Evolutionary conservation across 2,113 vertebrate genomes (phyloP).

Genomic region (Neolamprologus hecqui): DNA sequence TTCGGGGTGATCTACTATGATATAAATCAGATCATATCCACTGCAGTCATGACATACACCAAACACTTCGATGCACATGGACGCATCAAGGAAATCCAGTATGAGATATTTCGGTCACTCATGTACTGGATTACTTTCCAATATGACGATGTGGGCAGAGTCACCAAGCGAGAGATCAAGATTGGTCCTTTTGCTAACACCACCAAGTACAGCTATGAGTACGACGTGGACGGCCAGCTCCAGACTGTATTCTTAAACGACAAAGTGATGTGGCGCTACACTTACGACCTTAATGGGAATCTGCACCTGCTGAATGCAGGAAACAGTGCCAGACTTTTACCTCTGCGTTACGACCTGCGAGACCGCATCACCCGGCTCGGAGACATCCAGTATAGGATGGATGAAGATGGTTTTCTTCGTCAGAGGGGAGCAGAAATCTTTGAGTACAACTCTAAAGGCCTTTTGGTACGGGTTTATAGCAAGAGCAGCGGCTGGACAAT

Average conservation of each 20-base stretch:
- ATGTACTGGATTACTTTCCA: constrained; percentile 99
- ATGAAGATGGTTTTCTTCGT: constrained; percentile 93
- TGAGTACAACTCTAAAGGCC: constrained; percentile 95
- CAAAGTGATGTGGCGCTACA: constrained; percentile 95
- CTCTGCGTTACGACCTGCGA: constrained; percentile 88
- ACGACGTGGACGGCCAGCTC: constrained; percentile 94
- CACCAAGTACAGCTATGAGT: constrained; percentile 94
- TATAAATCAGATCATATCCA: constrained; percentile 98
- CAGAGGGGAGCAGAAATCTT: constrained; percentile 93
- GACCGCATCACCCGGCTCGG: constrained; percentile 95
- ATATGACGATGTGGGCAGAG: constrained; percentile 91
- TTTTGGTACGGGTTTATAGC: constrained; percentile 90
- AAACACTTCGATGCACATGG: constrained; percentile 96
- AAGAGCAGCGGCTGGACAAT: constrained; percentile 93
- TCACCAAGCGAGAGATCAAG: constrained; percentile 92
- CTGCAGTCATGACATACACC: constrained; percentile 96
- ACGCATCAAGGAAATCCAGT: constrained; percentile 95
- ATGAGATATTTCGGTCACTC: constrained; percentile 92
- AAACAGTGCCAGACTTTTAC: constrained; percentile 82
- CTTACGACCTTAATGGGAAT: constrained; percentile 97
- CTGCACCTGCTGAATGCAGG: constrained; percentile 91
- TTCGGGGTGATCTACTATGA: constrained; percentile 98
- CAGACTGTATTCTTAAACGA: constrained; percentile 93
- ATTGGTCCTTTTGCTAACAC: constrained; percentile 97
- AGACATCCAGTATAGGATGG: constrained; percentile 92